Base-by-base conservation (phyloP, 2,888 invertebrate species). In the Callinectes sapidus region DNA sequence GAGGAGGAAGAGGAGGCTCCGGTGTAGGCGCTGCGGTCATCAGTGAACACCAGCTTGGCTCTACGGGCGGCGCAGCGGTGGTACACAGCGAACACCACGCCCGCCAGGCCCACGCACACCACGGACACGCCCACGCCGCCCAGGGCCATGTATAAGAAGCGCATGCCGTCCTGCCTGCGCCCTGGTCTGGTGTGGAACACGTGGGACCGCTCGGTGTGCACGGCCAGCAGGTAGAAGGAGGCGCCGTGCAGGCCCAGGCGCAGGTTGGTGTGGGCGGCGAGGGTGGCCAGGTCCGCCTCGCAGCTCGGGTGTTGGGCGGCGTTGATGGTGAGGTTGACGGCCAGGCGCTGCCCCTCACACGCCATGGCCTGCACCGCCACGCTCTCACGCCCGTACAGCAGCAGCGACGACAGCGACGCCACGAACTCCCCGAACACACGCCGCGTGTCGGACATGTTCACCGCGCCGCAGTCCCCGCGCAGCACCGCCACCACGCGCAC, bases 121-220 rank as follows among this genome's bases (percentile, higher is more conserved):
- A 93, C 13, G 0, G 92, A 93, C 81, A 93, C 89, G 3, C 91
- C 92, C 14, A 93, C 92, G 23, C 91, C 85, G 8, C 90, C 87
- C 0, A 93, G 86, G n/a, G 88, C 91, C 89, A 93, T 66, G 66
- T 87, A 91, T 5, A 93, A 66, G 16, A 93, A 85, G 16, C 85
- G 42, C 0, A 54, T 23, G 6, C 89, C 28, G n/a, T 91, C 86
- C 18, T 77, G 28, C 3, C 32, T 48, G 1, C 42, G 28, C 16
- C 89, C 92, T 2, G 90, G 90, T n/a, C 89, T 93, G 18, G 92
- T 91, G 39, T 93, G 90, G 54, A 93, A 93, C n/a, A 93, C 81
- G 1, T 85, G 85, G 14, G 89, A 71, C n/a, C 92, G 54, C 35
- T 89, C 86, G 0, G 92, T 87, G 42, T 91, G 85, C 54, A 81